Evolutionary conservation across 1,140 invertebrate genomes (phyloP).

Genomic region (Drosophila miranda): DNA sequence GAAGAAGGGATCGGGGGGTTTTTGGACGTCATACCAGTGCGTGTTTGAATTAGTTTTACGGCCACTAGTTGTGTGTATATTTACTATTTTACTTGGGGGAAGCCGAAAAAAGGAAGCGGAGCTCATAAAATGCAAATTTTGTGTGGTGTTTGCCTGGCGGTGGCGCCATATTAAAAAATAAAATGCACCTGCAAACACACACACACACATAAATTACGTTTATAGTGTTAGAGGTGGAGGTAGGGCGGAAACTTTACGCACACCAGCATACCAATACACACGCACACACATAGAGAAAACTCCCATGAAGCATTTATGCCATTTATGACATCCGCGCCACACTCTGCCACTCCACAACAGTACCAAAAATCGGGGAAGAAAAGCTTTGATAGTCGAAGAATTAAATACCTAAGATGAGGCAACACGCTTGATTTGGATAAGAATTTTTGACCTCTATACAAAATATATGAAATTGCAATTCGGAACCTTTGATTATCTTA

Average conservation of each 20-base stretch:
- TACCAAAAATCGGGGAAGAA: constrained; percentile 28
- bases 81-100: constrained; percentile 43
- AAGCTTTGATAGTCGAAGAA: too few species aligned
- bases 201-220: constrained; percentile 71
- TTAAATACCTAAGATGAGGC: too few species aligned
- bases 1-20: background rate
- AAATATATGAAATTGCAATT: too few species aligned
- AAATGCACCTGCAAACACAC: constrained; percentile 72
- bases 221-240: constrained; percentile 53
- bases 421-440: too few species aligned
- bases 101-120: constrained; percentile 20
- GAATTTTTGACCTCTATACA: too few species aligned
- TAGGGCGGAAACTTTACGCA: constrained; percentile 41
- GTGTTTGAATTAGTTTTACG: constrained; percentile 36
- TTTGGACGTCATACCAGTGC: background rate
- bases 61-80: constrained; percentile 35
- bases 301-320: constrained; percentile 57
- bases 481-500: too few species aligned
- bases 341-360: constrained; percentile 18
- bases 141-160: constrained; percentile 54
- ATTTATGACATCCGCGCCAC: constrained; percentile 75
- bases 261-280: constrained; percentile 19
- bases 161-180: constrained; percentile 66
- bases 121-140: constrained; percentile 75
- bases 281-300: constrained; percentile 26